Base-by-base conservation (phyloP, 2,113 vertebrate species). In the Tyrannus savana region DNA sequence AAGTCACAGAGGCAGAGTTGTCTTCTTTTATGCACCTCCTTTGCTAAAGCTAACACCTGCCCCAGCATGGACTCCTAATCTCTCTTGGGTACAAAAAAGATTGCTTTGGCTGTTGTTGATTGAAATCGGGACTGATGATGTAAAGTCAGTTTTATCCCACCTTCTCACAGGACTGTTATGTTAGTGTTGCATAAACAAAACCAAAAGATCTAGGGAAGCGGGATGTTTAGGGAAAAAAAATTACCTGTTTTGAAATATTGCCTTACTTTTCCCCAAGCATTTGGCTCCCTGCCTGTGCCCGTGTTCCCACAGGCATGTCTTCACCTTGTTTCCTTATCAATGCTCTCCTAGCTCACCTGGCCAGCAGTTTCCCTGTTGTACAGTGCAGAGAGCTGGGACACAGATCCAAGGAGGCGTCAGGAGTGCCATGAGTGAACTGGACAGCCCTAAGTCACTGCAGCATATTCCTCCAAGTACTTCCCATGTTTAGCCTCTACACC, bases 231-330 rank as follows among this genome's bases (percentile, higher is more conserved):
- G 28, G 50, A 3, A 18, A 42, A 85, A 82, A 49, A 35, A 9
- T 24, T 18, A 35, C 4, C 31, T 37, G 5, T 47, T 81, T 60
- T 53, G 22, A 60, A 58, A 31, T 33, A 30, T 33, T 56, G 5
- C 24, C 12, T 81, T 69, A n/a, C 42, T 77, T 49, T 73, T 18
- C 6, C 22, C 24, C 12, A 14, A 19, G 10, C 44, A 39, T 60
- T 53, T 59, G 13, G 24, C 12, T 76, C 35, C 18, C 39, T 46
- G 22, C 28, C 35, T 0, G 0, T 35, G 19, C 37, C 8, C 1
- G 0, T 9, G 15, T 33, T 91, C 17, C 11, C 24, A 67, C 47
- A 18, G 23, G 17, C 31, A 14, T 2, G 0, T 30, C 71, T 50
- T 14, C 37, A 28, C 21, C 23, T 63, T 6, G 1, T 33, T 46